These are phyloP conservation scores for Hyalella azteca DNA, from an alignment of 2,888 invertebrate species.

Conservation along the genomic window DNA sequence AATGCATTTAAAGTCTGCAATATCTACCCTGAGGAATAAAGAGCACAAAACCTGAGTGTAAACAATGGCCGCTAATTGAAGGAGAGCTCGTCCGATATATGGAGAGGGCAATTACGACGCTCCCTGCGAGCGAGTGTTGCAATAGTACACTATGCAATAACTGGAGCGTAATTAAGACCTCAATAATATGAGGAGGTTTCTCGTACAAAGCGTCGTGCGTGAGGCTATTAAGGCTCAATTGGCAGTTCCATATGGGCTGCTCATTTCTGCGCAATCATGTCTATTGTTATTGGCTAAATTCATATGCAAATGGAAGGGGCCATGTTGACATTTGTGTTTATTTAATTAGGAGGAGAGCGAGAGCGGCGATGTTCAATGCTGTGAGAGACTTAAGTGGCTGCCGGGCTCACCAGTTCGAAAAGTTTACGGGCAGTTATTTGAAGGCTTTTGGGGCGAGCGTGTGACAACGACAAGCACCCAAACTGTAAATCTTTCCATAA, in stretches of 20 bases:
- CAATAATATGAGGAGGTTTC: background rate
- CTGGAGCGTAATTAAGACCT: too few relatives aligned
- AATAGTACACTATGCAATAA: too few relatives aligned
- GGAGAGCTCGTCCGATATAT: too few relatives aligned
- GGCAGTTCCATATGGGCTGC: background rate
- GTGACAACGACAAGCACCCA: constrained; percentile 53
- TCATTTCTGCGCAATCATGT: constrained; percentile 11
- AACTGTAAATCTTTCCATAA: constrained; percentile 58
- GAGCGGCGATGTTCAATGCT: background rate
- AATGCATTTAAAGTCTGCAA: too few relatives aligned
- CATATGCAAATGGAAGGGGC: background rate
- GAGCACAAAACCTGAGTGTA: too few relatives aligned
- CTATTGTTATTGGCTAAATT: background rate
- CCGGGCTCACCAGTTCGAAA: background rate
- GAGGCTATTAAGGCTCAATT: background rate
- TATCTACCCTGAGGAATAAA: too few relatives aligned
- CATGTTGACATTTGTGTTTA: constrained; percentile 24
- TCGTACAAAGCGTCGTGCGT: background rate
- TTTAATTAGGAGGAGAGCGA: constrained; percentile 5
- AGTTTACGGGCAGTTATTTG: constrained; percentile 34
- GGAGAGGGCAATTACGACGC: too few relatives aligned
- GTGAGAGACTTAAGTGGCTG: constrained; percentile 27
- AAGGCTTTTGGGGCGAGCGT: constrained; percentile 37
- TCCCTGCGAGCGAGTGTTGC: too few relatives aligned
- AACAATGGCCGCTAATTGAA: too few relatives aligned